Conservation (phyloP, 2,888 invertebrate genomes). For the Catocala nupta region DNA sequence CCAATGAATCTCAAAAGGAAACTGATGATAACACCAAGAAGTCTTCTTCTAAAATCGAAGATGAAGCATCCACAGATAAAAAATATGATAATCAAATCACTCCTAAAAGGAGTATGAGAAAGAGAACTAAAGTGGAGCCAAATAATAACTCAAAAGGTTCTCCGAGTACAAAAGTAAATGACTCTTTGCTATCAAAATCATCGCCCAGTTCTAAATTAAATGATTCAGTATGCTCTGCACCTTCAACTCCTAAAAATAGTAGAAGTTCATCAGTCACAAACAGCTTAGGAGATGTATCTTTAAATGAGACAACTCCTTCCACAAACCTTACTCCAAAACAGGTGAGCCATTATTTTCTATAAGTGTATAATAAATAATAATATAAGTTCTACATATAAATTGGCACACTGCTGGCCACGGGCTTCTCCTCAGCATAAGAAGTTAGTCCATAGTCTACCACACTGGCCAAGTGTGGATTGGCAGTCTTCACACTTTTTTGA, state of each 20-base stretch:
- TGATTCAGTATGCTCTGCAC: constrained; percentile 58
- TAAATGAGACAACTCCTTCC: constrained; percentile 63
- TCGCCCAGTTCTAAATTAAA: constrained; percentile 60
- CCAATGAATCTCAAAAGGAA: constrained; percentile 15
- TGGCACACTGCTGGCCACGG: no score
- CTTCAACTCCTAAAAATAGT: constrained; percentile 56
- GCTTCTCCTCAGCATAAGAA: no score
- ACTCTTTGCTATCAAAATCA: constrained; percentile 56
- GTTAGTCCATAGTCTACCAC: no score
- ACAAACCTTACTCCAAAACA: constrained; percentile 77
- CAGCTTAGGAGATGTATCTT: constrained; percentile 63
- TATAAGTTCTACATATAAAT: background rate
- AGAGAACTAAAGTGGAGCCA: constrained; percentile 61
- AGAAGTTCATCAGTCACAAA: constrained; percentile 65
- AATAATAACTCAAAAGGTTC: constrained; percentile 60
- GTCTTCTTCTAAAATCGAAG: constrained; percentile 25
- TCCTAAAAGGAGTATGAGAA: constrained; percentile 67
- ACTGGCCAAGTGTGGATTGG: no score
- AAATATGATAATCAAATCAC: constrained; percentile 46
- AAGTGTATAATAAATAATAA: background rate
- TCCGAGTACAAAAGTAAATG: constrained; percentile 57
- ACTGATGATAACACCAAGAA: constrained; percentile 17
- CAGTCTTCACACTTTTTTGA: no score
- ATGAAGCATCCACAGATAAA: constrained; percentile 17
- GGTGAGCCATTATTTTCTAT: constrained; percentile 49